These are phyloP conservation scores for Chloebia gouldiae DNA, from an alignment of 2,113 vertebrate species.

Conservation along the genomic window DNA sequence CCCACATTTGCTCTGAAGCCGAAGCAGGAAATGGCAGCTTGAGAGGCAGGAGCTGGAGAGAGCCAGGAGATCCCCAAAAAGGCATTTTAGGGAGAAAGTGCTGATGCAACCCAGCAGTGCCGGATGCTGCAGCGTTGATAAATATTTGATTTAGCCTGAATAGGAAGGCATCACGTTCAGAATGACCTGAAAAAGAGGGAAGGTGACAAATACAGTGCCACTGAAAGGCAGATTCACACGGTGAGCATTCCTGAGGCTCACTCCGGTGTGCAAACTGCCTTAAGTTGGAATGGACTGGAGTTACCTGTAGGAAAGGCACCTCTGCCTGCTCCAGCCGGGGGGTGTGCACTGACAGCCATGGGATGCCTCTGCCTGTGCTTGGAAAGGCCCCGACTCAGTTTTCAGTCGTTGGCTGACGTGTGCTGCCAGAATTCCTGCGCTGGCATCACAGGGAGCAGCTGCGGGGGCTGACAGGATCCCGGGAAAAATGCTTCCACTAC, in stretches of 20 bases:
- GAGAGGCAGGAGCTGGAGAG: background rate
- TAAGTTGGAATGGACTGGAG: accelerated
- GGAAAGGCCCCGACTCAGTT: background rate
- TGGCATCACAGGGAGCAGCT: background rate
- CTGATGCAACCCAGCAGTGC: background rate
- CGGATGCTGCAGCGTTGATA: background rate
- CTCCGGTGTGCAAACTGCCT: background rate
- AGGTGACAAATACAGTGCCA: background rate
- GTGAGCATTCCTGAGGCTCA: background rate
- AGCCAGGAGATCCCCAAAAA: background rate
- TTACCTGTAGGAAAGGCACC: background rate
- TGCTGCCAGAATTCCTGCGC: background rate
- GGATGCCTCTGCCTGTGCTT: background rate
- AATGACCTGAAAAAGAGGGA: background rate
- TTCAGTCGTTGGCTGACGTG: accelerated
- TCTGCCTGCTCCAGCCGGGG: accelerated
- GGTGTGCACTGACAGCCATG: background rate
- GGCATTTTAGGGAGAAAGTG: background rate
- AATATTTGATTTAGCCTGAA: conserved; percentile 18
- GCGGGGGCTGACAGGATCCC: background rate
- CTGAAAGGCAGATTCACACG: background rate
- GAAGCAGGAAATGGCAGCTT: background rate
- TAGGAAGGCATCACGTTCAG: background rate
- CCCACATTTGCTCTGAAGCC: background rate
- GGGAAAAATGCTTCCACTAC: accelerated